phyloP scores from a whole-genome alignment of 1,140 invertebrate genomes.

The Drosophila melanica region DNA sequence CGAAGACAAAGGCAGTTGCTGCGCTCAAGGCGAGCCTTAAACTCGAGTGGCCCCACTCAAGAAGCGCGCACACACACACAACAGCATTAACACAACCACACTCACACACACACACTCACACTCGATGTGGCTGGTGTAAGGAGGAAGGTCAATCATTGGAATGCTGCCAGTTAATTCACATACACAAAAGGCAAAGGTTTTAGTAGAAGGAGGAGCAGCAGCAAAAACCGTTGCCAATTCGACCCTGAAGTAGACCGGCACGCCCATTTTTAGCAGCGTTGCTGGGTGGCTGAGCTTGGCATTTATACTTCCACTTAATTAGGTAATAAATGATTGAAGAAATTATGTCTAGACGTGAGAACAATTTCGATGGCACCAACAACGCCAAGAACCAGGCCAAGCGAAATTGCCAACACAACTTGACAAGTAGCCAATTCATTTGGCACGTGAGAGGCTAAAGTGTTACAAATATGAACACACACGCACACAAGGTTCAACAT shows the following conservation, averaged over 20 bases:
- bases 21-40: conserved; percentile 73
- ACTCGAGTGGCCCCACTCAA: conserved; percentile 61
- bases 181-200: conserved; percentile 64
- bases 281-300: conserved; percentile 74
- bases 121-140: conserved; percentile 12
- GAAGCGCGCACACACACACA: conserved; percentile 35
- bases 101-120: conserved; percentile 16
- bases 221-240: conserved; percentile 40
- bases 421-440: conserved; percentile 70
- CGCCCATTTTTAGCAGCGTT: conserved; percentile 35
- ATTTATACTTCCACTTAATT: conserved; percentile 84
- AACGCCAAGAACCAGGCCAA: conserved; percentile 18
- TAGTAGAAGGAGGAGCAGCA: conserved; percentile 14
- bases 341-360: conserved; percentile 84
- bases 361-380: conserved; percentile 72
- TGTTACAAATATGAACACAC: conserved; percentile 67
- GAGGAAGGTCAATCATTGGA: conserved; percentile 79
- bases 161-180: conserved; percentile 81
- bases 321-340: conserved; percentile 84
- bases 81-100: conserved; percentile 5
- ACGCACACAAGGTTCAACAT: conserved; percentile 8
- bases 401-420: conserved; percentile 14
- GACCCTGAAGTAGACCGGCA: conserved; percentile 45
- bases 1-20: conserved; percentile 72
- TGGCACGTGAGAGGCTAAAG: conserved; percentile 76